Conservation (phyloP, 2,888 invertebrate genomes). For the Galeruca laticollis region DNA sequence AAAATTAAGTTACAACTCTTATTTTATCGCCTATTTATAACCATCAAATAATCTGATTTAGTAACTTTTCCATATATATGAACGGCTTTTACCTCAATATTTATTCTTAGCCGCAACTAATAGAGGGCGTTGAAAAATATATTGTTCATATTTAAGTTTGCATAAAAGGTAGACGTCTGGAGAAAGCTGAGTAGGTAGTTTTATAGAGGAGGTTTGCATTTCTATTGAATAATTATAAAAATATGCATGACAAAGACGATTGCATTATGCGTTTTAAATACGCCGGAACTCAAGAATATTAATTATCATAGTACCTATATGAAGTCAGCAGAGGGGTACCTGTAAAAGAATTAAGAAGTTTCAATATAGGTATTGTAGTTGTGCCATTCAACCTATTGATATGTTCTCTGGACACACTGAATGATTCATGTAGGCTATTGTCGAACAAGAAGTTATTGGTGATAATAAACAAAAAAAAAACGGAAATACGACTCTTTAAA, state of each 20-base stretch:
- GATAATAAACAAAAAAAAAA: no score
- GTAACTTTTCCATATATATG: no score
- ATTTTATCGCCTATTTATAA: no score
- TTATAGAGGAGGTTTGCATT: neutral
- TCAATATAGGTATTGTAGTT: neutral
- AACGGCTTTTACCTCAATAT: no score
- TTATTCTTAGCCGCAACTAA: neutral
- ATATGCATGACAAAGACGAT: constrained; percentile 6
- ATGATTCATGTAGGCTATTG: no score
- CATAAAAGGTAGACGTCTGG: neutral
- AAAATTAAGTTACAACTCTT: no score
- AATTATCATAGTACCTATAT: neutral
- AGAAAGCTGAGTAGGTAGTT: neutral
- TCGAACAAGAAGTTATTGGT: no score
- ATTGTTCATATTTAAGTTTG: neutral
- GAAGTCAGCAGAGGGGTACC: neutral
- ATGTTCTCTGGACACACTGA: no score
- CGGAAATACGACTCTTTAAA: no score
- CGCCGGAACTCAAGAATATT: constrained; percentile 5
- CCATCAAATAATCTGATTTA: no score
- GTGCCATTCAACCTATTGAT: no score
- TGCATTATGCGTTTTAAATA: constrained; percentile 7
- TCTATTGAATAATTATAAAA: neutral
- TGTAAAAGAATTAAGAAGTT: neutral
- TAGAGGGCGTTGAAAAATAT: neutral